Percentiles rank a stretch among this genome's conserved stretches.
Evolutionary conservation across 2,888 invertebrate species (phyloP).

Genomic region (Watsonalla cultraria): DNA sequence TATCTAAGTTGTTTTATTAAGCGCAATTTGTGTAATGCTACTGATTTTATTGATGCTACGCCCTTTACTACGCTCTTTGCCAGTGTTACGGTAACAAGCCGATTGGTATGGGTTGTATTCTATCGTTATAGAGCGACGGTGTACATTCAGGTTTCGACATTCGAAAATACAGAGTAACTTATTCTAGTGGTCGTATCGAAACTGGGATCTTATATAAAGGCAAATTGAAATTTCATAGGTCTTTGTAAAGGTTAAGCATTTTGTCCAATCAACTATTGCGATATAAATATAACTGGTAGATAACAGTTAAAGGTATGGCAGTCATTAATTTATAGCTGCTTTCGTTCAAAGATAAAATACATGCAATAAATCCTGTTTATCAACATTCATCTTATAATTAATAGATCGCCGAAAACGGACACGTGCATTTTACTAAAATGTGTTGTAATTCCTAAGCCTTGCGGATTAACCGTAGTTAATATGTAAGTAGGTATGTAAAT

Average conservation of each 20-base stretch:
- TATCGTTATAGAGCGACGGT: constrained; percentile 19
- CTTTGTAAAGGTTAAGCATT: constrained; percentile 35
- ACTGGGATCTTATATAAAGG: constrained; percentile 23
- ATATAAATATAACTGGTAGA: constrained; percentile 32
- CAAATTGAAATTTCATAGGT: constrained; percentile 34
- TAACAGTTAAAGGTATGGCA: constrained; percentile 16
- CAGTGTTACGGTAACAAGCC: constrained; percentile 16
- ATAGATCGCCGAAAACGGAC: constrained; percentile 10
- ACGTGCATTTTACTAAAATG: background rate
- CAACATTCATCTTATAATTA: constrained; percentile 14
- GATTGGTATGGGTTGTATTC: constrained; percentile 30
- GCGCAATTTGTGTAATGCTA: constrained; percentile 25
- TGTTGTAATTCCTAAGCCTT: constrained; percentile 7
- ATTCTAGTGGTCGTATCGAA: constrained; percentile 20
- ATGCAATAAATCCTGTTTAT: constrained; percentile 16
- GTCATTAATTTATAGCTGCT: constrained; percentile 24
- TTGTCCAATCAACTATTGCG: constrained; percentile 42
- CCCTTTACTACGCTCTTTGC: constrained; percentile 15
- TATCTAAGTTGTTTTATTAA: constrained; percentile 40
- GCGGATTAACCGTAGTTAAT: background rate
- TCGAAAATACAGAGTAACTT: constrained; percentile 7
- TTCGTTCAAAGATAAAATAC: constrained; percentile 20
- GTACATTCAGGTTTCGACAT: constrained; percentile 23
- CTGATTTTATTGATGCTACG: constrained; percentile 19
- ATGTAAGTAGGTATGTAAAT: background rate